Conservation (phyloP, 2,113 vertebrate species). For the Leuciscus idus region DNA sequence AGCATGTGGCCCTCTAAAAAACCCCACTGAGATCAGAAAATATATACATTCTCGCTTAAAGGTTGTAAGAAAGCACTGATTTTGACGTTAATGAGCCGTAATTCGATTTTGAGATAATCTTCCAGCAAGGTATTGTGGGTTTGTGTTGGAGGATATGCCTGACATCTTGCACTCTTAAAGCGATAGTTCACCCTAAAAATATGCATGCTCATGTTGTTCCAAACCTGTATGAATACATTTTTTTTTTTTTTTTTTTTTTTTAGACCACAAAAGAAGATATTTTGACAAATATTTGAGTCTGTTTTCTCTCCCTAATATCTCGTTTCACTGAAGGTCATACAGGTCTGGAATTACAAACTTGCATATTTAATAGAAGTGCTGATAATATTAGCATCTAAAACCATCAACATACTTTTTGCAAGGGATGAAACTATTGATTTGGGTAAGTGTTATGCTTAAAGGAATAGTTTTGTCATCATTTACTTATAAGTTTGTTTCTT, state of each 20-base stretch:
- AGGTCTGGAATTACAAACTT: neutral
- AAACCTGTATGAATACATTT: neutral
- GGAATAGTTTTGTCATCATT: too few relatives aligned
- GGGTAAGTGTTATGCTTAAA: neutral
- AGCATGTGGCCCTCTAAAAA: conserved; percentile 70
- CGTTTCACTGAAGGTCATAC: too few relatives aligned
- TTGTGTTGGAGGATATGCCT: neutral
- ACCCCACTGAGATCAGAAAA: conserved; percentile 53
- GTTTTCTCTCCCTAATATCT: too few relatives aligned
- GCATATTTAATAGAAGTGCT: neutral
- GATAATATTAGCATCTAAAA: neutral
- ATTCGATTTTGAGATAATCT: conserved; percentile 52
- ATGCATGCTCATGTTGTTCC: neutral
- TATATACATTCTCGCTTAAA: conserved; percentile 55
- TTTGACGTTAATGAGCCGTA: conserved; percentile 45
- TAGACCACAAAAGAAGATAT: too few relatives aligned
- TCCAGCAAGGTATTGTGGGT: conserved; percentile 19
- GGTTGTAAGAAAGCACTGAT: conserved; percentile 42
- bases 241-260: too few relatives aligned
- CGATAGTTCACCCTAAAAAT: neutral
- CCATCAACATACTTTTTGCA: neutral
- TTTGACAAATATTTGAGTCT: too few relatives aligned
- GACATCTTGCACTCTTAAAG: neutral
- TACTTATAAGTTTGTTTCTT: too few relatives aligned
- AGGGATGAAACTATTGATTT: neutral